These are phyloP conservation scores for Drosophila niveifrons DNA, from an alignment of 2,888 invertebrate species.

Conservation along the genomic window DNA sequence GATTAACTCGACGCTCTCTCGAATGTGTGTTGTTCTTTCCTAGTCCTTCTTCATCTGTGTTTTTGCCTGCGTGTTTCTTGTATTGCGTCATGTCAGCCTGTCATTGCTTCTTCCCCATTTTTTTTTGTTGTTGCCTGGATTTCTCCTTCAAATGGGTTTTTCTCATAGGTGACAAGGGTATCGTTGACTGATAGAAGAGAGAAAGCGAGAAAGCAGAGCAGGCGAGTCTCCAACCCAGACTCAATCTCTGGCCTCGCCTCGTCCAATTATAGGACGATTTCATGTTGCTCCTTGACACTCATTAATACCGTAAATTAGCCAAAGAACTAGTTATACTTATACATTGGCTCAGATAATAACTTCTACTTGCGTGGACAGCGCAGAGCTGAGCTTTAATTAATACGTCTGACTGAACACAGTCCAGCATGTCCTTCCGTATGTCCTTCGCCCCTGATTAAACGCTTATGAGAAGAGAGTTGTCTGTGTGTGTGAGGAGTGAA, in stretches of 20 bases:
- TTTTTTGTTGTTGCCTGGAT: not conserved
- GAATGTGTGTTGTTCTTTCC: slow-evolving; percentile 5
- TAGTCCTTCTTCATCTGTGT: slow-evolving; percentile 15
- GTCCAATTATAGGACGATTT: slow-evolving; percentile 74
- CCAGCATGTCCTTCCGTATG: not conserved
- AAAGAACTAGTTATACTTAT: slow-evolving; percentile 38
- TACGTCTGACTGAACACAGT: slow-evolving; percentile 57
- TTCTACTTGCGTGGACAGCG: slow-evolving; percentile 73
- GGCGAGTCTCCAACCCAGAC: not conserved
- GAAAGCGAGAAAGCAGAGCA: not conserved
- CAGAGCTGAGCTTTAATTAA: slow-evolving; percentile 70
- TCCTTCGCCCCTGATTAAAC: slow-evolving; percentile 37
- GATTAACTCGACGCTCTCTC: slow-evolving; percentile 67
- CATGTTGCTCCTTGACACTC: slow-evolving; percentile 40
- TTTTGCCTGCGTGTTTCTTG: slow-evolving; percentile 27
- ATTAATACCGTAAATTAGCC: slow-evolving; percentile 76
- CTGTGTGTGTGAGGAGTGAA: slow-evolving; percentile 31
- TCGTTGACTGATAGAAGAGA: slow-evolving; percentile 6
- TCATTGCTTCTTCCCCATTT: slow-evolving; percentile 10
- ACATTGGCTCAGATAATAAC: slow-evolving; percentile 64
- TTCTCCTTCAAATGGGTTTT: slow-evolving; percentile 1
- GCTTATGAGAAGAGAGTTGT: slow-evolving; percentile 42
- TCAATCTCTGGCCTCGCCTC: slow-evolving; percentile 16
- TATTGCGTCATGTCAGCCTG: slow-evolving; percentile 43
- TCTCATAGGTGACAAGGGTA: slow-evolving; percentile 8